Evolutionary conservation across 2,888 invertebrate species (phyloP).

Genomic region (Lacanobia oleracea): DNA sequence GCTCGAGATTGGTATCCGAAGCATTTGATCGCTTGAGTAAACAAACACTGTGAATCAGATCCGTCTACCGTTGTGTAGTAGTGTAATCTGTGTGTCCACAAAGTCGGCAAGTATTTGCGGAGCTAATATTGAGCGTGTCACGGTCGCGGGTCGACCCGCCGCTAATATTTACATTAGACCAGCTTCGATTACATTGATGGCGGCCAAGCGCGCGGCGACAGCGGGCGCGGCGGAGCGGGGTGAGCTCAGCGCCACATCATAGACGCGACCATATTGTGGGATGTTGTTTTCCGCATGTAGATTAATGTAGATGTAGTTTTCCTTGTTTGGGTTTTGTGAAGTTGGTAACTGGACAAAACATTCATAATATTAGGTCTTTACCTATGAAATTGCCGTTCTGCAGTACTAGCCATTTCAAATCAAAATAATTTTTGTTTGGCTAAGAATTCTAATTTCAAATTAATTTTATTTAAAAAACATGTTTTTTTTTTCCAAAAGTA

Average conservation of each 20-base stretch:
- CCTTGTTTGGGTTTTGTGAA: constrained; percentile 14
- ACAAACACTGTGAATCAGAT: constrained; percentile 32
- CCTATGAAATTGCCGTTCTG: too few relatives aligned
- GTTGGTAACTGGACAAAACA: background rate
- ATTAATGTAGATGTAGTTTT: constrained; percentile 22
- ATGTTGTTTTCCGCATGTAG: constrained; percentile 9
- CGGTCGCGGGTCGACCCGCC: background rate
- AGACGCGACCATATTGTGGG: background rate
- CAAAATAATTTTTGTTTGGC: too few relatives aligned
- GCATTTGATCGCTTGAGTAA: constrained; percentile 1
- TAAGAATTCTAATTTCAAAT: too few relatives aligned
- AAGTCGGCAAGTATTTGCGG: constrained; percentile 28
- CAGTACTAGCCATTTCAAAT: too few relatives aligned
- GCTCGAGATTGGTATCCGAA: background rate
- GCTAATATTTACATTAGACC: constrained; percentile 41
- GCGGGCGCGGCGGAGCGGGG: background rate
- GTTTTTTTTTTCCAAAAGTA: too few relatives aligned
- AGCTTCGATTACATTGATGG: constrained; percentile 2
- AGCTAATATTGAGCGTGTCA: constrained; percentile 45
- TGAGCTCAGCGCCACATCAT: background rate
- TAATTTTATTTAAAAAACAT: too few relatives aligned
- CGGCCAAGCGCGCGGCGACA: too few relatives aligned
- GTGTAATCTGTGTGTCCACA: constrained; percentile 11
- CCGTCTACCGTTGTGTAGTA: constrained; percentile 12
- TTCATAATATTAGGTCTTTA: too few relatives aligned